Conservation (phyloP, 2,797 vertebrate species). For the Chelidonichthys spinosus region DNA sequence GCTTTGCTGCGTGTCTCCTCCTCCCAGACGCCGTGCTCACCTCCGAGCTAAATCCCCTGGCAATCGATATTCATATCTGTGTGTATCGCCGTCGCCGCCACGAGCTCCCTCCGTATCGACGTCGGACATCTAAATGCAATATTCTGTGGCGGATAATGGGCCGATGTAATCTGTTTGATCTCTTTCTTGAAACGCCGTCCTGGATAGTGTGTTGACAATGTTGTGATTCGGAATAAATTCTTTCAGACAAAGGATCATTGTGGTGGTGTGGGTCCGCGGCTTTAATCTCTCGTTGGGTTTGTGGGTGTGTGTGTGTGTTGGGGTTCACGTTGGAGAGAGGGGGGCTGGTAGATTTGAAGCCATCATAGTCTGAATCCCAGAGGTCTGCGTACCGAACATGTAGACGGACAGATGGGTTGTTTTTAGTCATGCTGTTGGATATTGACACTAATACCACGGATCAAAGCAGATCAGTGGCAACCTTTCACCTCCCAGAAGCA, state of each 20-base stretch:
- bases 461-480: conserved; percentile 71
- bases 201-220: conserved; percentile 41
- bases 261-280: conserved; percentile 57
- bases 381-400: conserved; percentile 31
- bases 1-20: conserved; percentile 9
- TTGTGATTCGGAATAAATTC: conserved; percentile 50
- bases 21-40: neutral
- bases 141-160: conserved; percentile 35
- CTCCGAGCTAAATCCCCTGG: conserved; percentile 39
- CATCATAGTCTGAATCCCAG: conserved; percentile 45
- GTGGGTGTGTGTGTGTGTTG: conserved; percentile 10
- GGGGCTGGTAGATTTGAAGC: conserved; percentile 32
- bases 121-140: conserved; percentile 49
- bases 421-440: conserved; percentile 61
- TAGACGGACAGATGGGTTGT: conserved; percentile 77
- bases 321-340: neutral
- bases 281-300: conserved; percentile 51
- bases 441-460: conserved; percentile 68
- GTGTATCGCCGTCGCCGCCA: conserved; percentile 33
- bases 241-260: conserved; percentile 67
- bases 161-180: conserved; percentile 44
- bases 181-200: conserved; percentile 32
- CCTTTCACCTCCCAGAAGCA: conserved; percentile 58
- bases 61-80: conserved; percentile 32
- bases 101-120: conserved; percentile 29